Percentiles rank a stretch among this genome's conserved stretches.
Conservation (phyloP, 2,888 invertebrate species). For the Chrysolina oricalcia region DNA sequence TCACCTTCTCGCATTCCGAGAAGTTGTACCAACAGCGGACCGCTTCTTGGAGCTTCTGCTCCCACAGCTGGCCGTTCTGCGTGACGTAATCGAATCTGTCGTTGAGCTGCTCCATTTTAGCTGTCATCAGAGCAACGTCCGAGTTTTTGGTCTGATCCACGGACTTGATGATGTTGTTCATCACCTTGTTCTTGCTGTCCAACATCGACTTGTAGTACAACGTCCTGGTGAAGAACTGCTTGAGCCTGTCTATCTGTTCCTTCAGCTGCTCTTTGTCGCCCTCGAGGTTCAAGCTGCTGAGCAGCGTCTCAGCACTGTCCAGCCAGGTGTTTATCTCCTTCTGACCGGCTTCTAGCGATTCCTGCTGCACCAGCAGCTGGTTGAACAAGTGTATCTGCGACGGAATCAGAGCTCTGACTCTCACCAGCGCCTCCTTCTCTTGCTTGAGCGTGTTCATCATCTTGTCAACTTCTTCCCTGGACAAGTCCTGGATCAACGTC, state of each 20-base stretch:
- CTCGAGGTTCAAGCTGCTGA: slow-evolving; percentile 76
- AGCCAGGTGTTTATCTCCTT: slow-evolving; percentile 91
- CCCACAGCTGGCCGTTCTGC: slow-evolving; percentile 84
- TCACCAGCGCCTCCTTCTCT: slow-evolving; percentile 90
- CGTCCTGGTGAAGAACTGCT: slow-evolving; percentile 90
- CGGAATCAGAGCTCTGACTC: slow-evolving; percentile 87
- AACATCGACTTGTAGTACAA: slow-evolving; percentile 95
- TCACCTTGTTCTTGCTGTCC: slow-evolving; percentile 95
- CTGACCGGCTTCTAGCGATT: slow-evolving; percentile 91
- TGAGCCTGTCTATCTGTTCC: slow-evolving; percentile 86
- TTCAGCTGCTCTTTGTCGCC: slow-evolving; percentile 83
- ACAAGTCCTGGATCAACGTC: slow-evolving; percentile 89
- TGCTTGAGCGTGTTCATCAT: slow-evolving; percentile 92
- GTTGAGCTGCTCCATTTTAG: slow-evolving; percentile 86
- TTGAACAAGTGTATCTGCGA: slow-evolving; percentile 87
- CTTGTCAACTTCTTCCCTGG: slow-evolving; percentile 91
- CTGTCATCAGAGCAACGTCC: slow-evolving; percentile 81
- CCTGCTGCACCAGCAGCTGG: slow-evolving; percentile 89
- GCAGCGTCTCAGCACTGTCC: slow-evolving; percentile 85
- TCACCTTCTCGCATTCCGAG: slow-evolving; percentile 83
- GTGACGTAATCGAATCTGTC: slow-evolving; percentile 87
- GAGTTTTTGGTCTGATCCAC: slow-evolving; percentile 84
- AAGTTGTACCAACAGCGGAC: slow-evolving; percentile 90
- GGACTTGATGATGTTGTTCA: slow-evolving; percentile 88
- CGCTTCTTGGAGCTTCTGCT: slow-evolving; percentile 85